Percentiles rank a stretch among this genome's conserved stretches.
Conservation (phyloP, 2,888 invertebrate genomes). For the Bhutanitis thaidina region DNA sequence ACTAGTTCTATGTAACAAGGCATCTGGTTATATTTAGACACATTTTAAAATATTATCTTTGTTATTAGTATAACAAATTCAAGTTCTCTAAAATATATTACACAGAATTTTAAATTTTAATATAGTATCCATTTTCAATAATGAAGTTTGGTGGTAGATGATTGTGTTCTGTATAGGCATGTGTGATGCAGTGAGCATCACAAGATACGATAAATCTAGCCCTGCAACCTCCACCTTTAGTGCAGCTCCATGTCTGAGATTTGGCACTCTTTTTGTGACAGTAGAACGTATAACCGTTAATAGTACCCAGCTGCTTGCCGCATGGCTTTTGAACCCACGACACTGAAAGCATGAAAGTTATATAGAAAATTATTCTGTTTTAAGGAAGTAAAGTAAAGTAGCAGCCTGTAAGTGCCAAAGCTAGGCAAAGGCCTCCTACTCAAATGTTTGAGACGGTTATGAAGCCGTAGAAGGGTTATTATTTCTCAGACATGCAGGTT, state of each 20-base stretch:
- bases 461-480: no score
- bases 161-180: slow-evolving; percentile 28
- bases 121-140: slow-evolving; percentile 28
- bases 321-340: slow-evolving; percentile 26
- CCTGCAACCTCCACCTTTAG: slow-evolving; percentile 35
- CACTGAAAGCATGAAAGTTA: slow-evolving; percentile 21
- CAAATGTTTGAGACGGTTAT: no score
- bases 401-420: no score
- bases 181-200: slow-evolving; percentile 16
- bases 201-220: slow-evolving; percentile 32
- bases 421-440: no score
- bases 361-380: no score
- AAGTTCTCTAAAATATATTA: no score
- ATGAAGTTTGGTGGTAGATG: slow-evolving; percentile 29
- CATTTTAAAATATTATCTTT: no score
- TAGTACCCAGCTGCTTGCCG: slow-evolving; percentile 28
- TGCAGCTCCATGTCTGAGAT: slow-evolving; percentile 36
- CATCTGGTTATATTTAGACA: no score
- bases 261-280: slow-evolving; percentile 25
- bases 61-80: no score
- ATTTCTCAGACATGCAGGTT: no score
- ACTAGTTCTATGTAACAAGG: no score
- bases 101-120: slow-evolving; percentile 24
- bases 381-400: no score
- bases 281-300: slow-evolving; percentile 35